These are phyloP conservation scores for Numida meleagris DNA, from an alignment of 2,113 vertebrate genomes.

Conservation along the genomic window DNA sequence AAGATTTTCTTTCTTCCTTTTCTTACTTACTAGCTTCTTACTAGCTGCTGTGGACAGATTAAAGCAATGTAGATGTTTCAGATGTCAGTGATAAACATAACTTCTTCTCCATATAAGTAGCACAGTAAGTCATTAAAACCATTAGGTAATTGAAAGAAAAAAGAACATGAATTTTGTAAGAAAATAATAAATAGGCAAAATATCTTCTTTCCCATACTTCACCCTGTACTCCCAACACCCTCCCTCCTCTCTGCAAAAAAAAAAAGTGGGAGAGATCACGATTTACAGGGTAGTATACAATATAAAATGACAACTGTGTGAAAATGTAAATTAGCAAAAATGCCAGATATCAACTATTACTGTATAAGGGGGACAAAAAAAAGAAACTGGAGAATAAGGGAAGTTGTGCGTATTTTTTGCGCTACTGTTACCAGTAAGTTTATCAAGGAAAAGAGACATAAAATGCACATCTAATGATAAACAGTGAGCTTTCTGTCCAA, in stretches of 20 bases:
- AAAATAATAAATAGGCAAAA: neutral
- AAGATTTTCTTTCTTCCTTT: neutral
- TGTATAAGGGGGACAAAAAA: neutral
- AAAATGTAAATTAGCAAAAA: neutral
- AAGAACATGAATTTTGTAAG: neutral
- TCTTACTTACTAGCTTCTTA: neutral
- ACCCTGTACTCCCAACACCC: neutral
- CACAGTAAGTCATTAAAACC: neutral
- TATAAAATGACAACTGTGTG: neutral
- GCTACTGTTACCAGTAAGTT: neutral
- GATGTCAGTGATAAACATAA: neutral
- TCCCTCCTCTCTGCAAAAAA: neutral
- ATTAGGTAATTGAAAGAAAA: neutral
- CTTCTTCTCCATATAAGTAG: neutral
- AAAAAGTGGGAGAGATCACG: neutral
- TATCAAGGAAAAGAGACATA: neutral
- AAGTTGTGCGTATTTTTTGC: neutral
- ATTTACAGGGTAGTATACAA: neutral
- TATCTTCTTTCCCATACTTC: neutral
- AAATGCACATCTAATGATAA: neutral
- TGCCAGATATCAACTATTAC: neutral
- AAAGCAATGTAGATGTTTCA: neutral
- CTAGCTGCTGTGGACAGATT: neutral
- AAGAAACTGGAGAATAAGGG: neutral
- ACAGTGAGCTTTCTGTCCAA: neutral